Evolutionary conservation across 2,113 vertebrate species (phyloP).

Genomic region (Muntiacus muntjak): DNA sequence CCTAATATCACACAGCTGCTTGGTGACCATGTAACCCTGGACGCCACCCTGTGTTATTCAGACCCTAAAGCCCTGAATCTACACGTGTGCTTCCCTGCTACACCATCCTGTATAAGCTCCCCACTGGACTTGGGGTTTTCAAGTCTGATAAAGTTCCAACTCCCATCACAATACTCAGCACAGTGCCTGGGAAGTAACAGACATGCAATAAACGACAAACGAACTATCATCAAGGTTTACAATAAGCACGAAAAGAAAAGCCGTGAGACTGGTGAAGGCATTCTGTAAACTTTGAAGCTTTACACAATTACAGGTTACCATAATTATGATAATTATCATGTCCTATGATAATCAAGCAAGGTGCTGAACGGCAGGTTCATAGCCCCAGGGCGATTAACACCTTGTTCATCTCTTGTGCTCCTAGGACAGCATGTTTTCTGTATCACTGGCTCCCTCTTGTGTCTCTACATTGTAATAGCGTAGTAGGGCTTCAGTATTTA

Average conservation of each 20-base stretch:
- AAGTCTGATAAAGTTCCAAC: neutral
- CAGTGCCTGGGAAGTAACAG: neutral
- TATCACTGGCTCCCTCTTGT: neutral
- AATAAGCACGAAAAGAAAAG: neutral
- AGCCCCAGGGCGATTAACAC: neutral
- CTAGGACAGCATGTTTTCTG: neutral
- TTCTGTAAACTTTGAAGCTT: neutral
- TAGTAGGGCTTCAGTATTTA: neutral
- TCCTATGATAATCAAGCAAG: neutral
- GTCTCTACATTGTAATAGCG: neutral
- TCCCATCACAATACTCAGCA: neutral
- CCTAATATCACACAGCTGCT: neutral
- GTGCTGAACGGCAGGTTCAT: neutral
- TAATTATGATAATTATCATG: neutral
- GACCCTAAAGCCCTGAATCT: neutral
- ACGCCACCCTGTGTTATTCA: neutral
- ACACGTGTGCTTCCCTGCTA: neutral
- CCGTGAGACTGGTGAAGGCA: neutral
- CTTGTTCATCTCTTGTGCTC: rapidly evolving
- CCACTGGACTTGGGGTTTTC: neutral
- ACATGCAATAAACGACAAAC: neutral
- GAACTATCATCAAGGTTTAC: neutral
- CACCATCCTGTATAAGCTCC: neutral
- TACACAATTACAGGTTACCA: neutral
- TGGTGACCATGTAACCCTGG: neutral